phyloP scores from a whole-genome alignment of 2,888 invertebrate species.

The Watsonalla cultraria region DNA sequence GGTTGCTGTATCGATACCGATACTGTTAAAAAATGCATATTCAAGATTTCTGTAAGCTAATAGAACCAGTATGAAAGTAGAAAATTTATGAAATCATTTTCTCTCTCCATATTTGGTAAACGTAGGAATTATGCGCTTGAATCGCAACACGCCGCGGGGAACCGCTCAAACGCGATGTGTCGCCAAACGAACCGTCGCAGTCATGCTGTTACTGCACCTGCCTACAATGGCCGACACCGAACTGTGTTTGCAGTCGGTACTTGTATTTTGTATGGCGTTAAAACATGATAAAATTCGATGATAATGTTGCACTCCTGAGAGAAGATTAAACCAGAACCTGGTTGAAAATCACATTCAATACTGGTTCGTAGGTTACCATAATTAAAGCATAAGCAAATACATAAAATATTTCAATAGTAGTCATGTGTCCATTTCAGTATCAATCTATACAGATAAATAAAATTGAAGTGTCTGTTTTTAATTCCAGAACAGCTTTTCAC shows the following conservation, averaged over 20 bases:
- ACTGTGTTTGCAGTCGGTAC: background rate
- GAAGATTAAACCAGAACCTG: too few species aligned
- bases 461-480: too few species aligned
- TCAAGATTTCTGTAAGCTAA: background rate
- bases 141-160: conserved; percentile 41
- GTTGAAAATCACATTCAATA: too few species aligned
- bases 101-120: conserved; percentile 4
- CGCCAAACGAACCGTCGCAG: conserved; percentile 65
- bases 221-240: conserved; percentile 25
- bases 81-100: background rate
- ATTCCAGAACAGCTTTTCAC: too few species aligned
- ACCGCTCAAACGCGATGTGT: conserved; percentile 64
- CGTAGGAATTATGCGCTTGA: conserved; percentile 24
- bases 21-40: too few species aligned
- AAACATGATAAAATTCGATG: background rate
- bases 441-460: too few species aligned
- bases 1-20: too few species aligned
- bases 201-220: conserved; percentile 56
- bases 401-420: too few species aligned
- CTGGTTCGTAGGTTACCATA: too few species aligned
- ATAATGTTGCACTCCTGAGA: too few species aligned
- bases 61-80: background rate
- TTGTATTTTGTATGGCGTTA: background rate
- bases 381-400: too few species aligned
- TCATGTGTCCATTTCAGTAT: too few species aligned